Base-by-base conservation (phyloP, 2,113 vertebrate genomes). In the Myotis davidii region DNA sequence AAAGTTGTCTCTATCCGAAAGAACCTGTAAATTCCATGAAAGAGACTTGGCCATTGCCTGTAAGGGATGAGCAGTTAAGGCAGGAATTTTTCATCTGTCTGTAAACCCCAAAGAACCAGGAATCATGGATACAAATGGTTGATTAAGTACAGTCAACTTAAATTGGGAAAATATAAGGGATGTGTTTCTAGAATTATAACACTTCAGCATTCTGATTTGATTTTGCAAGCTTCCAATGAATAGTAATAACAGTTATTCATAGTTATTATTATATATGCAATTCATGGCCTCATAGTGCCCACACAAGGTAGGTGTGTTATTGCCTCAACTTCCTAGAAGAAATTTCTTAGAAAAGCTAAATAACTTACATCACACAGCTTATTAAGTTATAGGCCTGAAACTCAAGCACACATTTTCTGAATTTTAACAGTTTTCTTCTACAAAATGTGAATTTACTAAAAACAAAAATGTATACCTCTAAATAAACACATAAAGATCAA, bases 191-290 rank as follows among this genome's bases (percentile, higher is more conserved):
- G 64, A 94, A 70, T 27, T 64, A n/a, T 21, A 92, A 50, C 73
- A 91, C 45, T 0, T 14, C n/a, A 79, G 8, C n/a, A n/a, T n/a
- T 74, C 20, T 27, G 34, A 85, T 45, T 90, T 87, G 64, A 87
- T 85, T 86, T 96, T 94, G 39, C 16, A 95, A 48, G 17, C 11
- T 17, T 48, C 34, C 88, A 93, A 59, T 78, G 48, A 79, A 92
- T 70, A 69, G 34, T 85, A 81, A 87, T 32, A 54, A 17, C 0
- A 21, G 90, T 83, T 78, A 48, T 27, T 83, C 50, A 45, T 45
- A 65, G 27, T 25, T 81, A 27, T 42, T 79, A n/a, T 73, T 32
- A 64, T 3, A 65, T n/a, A 45, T 32, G 27, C 4, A 67, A 88
- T 52, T 67, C 42, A 86, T 48, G 14, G 11, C 17, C 67, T 90